These are phyloP conservation scores for Minunthozetes semirufus DNA, from an alignment of 2,888 invertebrate genomes.

Conservation along the genomic window DNA sequence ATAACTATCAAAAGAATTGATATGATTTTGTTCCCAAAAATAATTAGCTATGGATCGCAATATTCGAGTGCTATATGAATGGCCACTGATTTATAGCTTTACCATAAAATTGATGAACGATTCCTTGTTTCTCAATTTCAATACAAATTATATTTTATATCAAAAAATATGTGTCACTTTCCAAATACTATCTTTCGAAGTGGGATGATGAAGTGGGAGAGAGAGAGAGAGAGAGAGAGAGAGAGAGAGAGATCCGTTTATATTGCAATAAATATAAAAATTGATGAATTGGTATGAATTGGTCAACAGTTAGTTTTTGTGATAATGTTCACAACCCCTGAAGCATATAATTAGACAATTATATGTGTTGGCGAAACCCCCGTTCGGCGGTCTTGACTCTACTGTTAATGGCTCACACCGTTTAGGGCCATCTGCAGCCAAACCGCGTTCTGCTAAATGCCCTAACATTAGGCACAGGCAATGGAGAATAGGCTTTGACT, in stretches of 20 bases:
- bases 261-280: constrained; percentile 20
- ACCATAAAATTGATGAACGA: neutral
- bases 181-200: neutral
- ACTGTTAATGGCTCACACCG: neutral
- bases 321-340: constrained; percentile 12
- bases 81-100: neutral
- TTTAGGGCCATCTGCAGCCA: constrained; percentile 20
- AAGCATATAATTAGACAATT: constrained; percentile 23
- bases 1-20: neutral
- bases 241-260: neutral
- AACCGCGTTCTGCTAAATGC: neutral
- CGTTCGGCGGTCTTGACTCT: neutral
- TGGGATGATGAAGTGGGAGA: neutral
- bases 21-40: neutral
- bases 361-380: constrained; percentile 10
- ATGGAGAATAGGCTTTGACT: neutral
- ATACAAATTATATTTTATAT: neutral
- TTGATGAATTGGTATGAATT: constrained; percentile 16
- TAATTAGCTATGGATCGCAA: neutral
- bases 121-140: neutral
- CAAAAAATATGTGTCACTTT: neutral
- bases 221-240: no score
- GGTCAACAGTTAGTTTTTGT: constrained; percentile 21
- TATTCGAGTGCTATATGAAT: neutral
- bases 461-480: neutral